phyloP scores from a whole-genome alignment of 2,797 vertebrate genomes.

The Benthosema pterotum region DNA sequence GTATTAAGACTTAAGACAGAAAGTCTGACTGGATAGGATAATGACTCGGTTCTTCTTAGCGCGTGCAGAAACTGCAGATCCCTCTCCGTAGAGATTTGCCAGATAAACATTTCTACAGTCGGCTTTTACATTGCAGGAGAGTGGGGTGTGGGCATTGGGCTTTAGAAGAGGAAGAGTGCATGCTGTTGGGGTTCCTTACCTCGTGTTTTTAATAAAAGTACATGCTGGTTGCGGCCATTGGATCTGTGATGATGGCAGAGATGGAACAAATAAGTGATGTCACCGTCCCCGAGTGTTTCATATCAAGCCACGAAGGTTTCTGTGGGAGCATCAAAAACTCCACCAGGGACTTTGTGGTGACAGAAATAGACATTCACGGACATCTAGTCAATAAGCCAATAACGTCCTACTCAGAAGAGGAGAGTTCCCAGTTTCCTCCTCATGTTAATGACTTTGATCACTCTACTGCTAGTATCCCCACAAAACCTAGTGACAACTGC shows the following conservation, averaged over 20 bases:
- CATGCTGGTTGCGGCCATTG: not conserved
- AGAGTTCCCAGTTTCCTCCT: not conserved
- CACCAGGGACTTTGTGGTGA: constrained; percentile 89
- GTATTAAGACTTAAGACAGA: too few species aligned
- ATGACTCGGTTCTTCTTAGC: too few species aligned
- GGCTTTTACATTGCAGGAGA: too few species aligned
- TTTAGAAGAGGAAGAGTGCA: too few species aligned
- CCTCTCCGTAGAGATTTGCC: too few species aligned
- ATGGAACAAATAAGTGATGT: constrained; percentile 56
- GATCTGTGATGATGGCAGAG: constrained; percentile 58
- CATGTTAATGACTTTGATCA: constrained; percentile 18
- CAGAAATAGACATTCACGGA: constrained; percentile 82
- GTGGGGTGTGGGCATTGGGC: too few species aligned
- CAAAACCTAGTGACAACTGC: constrained; percentile 35
- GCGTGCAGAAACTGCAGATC: too few species aligned
- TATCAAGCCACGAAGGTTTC: constrained; percentile 86
- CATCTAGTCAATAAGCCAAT: constrained; percentile 55
- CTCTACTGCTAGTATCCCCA: constrained; percentile 11
- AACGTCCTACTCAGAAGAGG: not conserved
- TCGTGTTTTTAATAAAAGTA: too few species aligned
- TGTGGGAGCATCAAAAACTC: constrained; percentile 87
- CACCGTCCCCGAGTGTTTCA: constrained; percentile 64
- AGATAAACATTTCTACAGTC: too few species aligned
- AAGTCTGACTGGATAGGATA: too few species aligned
- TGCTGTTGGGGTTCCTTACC: too few species aligned